A percentile compares a stretch with the other conserved stretches of the same genome.
Conservation (phyloP, 1,140 invertebrate species). For the Colletes gigas region DNA sequence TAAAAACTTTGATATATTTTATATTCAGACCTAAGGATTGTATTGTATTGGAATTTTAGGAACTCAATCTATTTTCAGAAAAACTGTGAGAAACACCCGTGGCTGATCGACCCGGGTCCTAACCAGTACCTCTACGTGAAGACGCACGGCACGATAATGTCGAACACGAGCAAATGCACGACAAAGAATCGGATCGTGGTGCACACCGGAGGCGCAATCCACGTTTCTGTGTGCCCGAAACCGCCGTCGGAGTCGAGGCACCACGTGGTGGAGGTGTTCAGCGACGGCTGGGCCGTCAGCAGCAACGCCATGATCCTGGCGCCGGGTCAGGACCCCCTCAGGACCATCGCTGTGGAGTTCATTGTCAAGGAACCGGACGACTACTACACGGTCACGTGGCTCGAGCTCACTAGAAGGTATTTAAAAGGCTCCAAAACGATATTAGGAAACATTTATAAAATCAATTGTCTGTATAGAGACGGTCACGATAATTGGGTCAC, state of each 20-base stretch:
- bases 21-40: too few species aligned
- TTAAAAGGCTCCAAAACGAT: too few species aligned
- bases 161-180: conserved; percentile 82
- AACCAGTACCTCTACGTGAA: conserved; percentile 87
- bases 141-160: conserved; percentile 84
- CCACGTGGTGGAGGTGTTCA: conserved; percentile 89
- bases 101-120: conserved; percentile 89
- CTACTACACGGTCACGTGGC: conserved; percentile 88
- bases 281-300: conserved; percentile 88
- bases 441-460: too few species aligned
- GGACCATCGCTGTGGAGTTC: conserved; percentile 89
- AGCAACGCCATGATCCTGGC: conserved; percentile 82
- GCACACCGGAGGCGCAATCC: conserved; percentile 85
- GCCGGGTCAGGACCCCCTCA: conserved; percentile 83
- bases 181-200: conserved; percentile 88
- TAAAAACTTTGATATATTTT: too few species aligned
- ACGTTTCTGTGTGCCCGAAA: conserved; percentile 87
- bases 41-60: too few species aligned
- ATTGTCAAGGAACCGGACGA: conserved; percentile 86
- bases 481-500: too few species aligned
- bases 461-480: too few species aligned
- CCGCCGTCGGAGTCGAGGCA: conserved; percentile 82
- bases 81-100: conserved; percentile 88
- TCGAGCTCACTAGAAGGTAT: conserved; percentile 88
- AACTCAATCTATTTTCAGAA: conserved; percentile 81